Evolutionary conservation across 2,888 invertebrate species (phyloP).

Genomic region (Caenorhabditis zanzibari): DNA sequence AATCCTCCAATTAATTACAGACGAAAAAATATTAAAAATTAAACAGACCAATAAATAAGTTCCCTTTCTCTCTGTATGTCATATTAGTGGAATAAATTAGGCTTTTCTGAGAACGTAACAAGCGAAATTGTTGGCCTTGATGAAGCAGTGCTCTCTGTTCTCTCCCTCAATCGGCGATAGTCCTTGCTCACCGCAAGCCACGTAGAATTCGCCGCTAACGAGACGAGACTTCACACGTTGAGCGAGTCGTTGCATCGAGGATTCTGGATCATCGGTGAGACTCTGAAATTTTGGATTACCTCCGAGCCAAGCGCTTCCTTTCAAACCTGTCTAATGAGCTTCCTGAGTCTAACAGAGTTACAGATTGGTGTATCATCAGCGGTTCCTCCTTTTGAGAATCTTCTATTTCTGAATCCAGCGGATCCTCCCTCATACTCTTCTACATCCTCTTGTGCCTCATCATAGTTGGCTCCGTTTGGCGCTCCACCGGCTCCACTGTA

Average conservation of each 20-base stretch:
- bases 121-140: slow-evolving; percentile 66
- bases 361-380: slow-evolving; percentile 63
- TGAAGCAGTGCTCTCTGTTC: slow-evolving; percentile 70
- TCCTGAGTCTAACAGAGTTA: slow-evolving; percentile 67
- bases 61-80: slow-evolving; percentile 7
- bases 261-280: slow-evolving; percentile 67
- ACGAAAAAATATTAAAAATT: slow-evolving; percentile 4
- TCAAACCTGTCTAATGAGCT: slow-evolving; percentile 69
- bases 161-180: slow-evolving; percentile 70
- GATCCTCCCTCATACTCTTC: slow-evolving; percentile 69
- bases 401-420: slow-evolving; percentile 68
- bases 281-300: slow-evolving; percentile 63
- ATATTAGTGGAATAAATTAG: slow-evolving; percentile 43
- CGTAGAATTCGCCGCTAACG: slow-evolving; percentile 72
- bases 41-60: slow-evolving; percentile 10
- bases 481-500: slow-evolving; percentile 57
- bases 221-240: slow-evolving; percentile 68
- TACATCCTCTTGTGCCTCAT: slow-evolving; percentile 67
- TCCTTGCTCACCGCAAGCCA: slow-evolving; percentile 72
- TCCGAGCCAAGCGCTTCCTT: too few species aligned
- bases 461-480: slow-evolving; percentile 70
- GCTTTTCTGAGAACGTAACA: slow-evolving; percentile 73
- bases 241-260: slow-evolving; percentile 69
- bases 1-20: neutral
- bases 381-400: slow-evolving; percentile 67